Evolutionary conservation across 2,888 invertebrate genomes (phyloP), one percentile per base, ranked within the genome.

Genomic region (Merodon equestris): DNA sequence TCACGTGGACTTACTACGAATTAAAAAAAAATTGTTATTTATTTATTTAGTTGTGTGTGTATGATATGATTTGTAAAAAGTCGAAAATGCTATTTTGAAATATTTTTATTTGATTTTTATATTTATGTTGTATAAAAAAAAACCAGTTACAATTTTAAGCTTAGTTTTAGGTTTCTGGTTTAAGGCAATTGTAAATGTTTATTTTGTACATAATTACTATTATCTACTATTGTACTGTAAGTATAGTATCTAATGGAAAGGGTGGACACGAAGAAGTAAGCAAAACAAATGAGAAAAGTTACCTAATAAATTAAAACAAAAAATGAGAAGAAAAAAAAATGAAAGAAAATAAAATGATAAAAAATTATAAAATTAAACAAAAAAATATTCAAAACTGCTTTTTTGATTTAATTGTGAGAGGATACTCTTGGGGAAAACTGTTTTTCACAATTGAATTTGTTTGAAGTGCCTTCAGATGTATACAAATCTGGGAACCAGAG

Each of bases 21-120:
- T 48, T 42, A 40, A 36, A 14, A 19, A n/a, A 1, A 57, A 45
- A 53, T 54, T 68, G 58, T 47, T 64, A 64, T 68, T 73, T 79
- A 79, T 56, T 74, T 74, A 51, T 54, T 53, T 66, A 27, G 57
- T 54, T 63, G 70, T 70, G 50, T 79, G 68, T 68, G n/a, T n/a
- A n/a, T n/a, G n/a, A n/a, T n/a, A 79, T 79, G 74, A 79, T 79
- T 79, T 79, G 79, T 79, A 79, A 36, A 79, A 74, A 79, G 58
- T 14, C 56, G 44, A 53, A 58, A 73, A 44, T 1, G 3, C 27
- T 27, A 27, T 27, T 27, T 27, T 27, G 2, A 2, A 27, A 7
- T 27, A 7, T 19, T 17, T 34, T 68, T n/a, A n/a, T 72, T 51
- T 47, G 45, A 61, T 71, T 61, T 71, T 76, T 61, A 61, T 61